Evolutionary conservation across 2,888 invertebrate species (phyloP).

Genomic region (Trachelus iudaicus): DNA sequence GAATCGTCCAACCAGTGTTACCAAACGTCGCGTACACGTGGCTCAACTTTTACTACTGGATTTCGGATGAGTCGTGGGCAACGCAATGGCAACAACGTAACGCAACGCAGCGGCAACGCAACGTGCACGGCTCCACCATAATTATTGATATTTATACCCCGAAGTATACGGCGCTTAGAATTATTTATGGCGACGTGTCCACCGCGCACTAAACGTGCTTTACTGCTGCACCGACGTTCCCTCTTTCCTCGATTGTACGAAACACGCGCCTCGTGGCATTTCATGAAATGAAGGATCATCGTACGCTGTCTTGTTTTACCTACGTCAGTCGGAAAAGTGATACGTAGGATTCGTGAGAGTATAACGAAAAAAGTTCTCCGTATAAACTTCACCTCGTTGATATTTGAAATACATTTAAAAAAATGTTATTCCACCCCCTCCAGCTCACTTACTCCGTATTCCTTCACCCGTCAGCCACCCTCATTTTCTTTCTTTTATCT

Average conservation of each 20-base stretch:
- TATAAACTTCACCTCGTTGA: background rate
- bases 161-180: conserved; percentile 22
- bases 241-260: conserved; percentile 13
- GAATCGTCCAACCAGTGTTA: background rate
- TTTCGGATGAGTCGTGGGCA: background rate
- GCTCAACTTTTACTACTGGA: background rate
- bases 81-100: background rate
- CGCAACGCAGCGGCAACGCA: background rate
- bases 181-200: conserved; percentile 40
- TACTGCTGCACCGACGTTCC: conserved; percentile 34
- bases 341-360: background rate
- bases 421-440: background rate
- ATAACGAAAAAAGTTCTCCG: background rate
- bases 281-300: background rate
- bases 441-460: background rate
- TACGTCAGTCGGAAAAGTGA: background rate
- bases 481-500: background rate
- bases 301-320: background rate
- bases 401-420: background rate
- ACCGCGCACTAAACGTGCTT: conserved; percentile 39
- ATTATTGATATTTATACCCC: conserved; percentile 44
- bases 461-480: background rate
- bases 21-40: background rate
- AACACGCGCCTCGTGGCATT: background rate
- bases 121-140: conserved; percentile 26